Percentiles rank a stretch among this genome's conserved stretches.
phyloP scores from a whole-genome alignment of 2,797 vertebrate species.

The Loris lydekkerianus region DNA sequence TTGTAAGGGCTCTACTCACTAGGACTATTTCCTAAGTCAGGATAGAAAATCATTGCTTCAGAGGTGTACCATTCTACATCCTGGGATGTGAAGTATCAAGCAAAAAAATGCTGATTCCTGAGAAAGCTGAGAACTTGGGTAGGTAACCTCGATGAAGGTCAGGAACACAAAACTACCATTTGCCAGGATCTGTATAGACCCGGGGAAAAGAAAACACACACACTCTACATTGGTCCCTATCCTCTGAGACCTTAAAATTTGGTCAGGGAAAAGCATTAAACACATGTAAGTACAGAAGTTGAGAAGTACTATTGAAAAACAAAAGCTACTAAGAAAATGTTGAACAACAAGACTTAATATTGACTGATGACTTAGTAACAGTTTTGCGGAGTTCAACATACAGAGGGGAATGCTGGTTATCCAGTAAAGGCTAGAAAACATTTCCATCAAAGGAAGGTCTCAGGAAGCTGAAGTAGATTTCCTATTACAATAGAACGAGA shows the following conservation, averaged over 20 bases:
- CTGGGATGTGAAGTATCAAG: not conserved
- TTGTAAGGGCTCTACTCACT: slow-evolving; percentile 27
- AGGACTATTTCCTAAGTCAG: not conserved
- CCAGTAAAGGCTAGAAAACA: not conserved
- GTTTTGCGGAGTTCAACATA: not conserved
- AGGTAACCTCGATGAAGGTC: not conserved
- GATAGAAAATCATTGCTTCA: not conserved
- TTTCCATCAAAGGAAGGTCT: not conserved
- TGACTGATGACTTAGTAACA: not conserved
- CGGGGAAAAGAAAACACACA: not conserved
- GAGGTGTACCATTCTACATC: not conserved
- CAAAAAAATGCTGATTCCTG: not conserved
- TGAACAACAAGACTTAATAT: not conserved
- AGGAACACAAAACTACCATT: not conserved
- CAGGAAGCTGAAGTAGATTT: not conserved
- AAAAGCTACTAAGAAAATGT: not conserved
- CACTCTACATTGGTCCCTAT: not conserved
- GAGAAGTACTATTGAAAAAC: not conserved
- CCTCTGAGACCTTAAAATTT: not conserved
- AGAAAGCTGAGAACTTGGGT: not conserved
- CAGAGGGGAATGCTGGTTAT: not conserved
- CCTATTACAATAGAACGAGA: not conserved
- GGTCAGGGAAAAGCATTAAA: not conserved
- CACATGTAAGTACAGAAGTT: not conserved
- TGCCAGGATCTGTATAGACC: not conserved